phyloP scores from a whole-genome alignment of 1,140 invertebrate species.

The Pseudomyrmex gracilis region DNA sequence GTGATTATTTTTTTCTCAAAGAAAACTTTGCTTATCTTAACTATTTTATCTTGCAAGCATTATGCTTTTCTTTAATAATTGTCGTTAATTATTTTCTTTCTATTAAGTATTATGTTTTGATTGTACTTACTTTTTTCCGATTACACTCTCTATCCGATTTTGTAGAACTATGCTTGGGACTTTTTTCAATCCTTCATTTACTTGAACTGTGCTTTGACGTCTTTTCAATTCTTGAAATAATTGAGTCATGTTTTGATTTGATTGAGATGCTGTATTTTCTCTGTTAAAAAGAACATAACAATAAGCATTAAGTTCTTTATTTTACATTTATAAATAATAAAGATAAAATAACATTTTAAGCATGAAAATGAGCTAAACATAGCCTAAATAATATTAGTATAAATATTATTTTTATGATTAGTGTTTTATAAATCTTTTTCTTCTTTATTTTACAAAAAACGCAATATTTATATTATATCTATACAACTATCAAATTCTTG shows the following conservation, averaged over 20 bases:
- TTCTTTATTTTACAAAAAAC: not conserved
- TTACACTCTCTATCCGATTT: not conserved
- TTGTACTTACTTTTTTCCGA: not conserved
- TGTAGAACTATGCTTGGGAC: not conserved
- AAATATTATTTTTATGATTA: not conserved
- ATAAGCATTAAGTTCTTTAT: too few relatives aligned
- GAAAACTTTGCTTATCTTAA: not conserved
- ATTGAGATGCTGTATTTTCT: not conserved
- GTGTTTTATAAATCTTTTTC: not conserved
- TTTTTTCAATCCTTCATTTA: not conserved
- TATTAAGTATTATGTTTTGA: not conserved
- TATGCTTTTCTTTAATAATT: too few relatives aligned
- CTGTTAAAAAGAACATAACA: not conserved
- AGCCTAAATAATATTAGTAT: not conserved
- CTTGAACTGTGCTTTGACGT: not conserved
- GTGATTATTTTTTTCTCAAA: not conserved
- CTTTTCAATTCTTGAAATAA: not conserved
- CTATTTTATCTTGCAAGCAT: too few relatives aligned
- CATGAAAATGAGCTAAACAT: not conserved
- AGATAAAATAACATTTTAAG: not conserved
- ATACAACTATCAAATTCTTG: not conserved
- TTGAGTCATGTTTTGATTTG: not conserved
- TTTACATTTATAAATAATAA: not conserved
- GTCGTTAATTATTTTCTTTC: too few relatives aligned
- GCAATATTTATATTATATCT: not conserved